Conservation (phyloP, 2,113 vertebrate species). For the Lycaon pictus region DNA sequence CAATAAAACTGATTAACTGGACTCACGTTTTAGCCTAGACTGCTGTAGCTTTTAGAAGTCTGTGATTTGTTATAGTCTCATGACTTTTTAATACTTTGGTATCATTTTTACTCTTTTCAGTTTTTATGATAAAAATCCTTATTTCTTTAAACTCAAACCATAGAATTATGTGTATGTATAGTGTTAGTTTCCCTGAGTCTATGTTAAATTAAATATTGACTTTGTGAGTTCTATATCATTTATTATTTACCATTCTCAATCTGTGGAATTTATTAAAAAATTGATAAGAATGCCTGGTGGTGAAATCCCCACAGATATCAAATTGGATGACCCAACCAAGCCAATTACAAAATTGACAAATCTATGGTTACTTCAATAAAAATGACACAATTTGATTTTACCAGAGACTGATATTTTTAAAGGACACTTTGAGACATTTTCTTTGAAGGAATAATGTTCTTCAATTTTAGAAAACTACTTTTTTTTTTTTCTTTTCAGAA, state of each 20-base stretch:
- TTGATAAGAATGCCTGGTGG: constrained; percentile 79
- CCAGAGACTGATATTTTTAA: constrained; percentile 84
- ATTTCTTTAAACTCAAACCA: constrained; percentile 62
- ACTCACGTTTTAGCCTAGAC: background rate
- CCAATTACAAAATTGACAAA: constrained; percentile 87
- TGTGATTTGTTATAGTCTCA: background rate
- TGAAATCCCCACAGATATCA: constrained; percentile 79
- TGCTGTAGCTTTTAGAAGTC: background rate
- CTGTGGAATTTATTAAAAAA: constrained; percentile 87
- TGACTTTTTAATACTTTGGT: background rate
- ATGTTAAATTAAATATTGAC: constrained; percentile 89
- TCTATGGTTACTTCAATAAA: constrained; percentile 74
- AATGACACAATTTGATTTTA: constrained; percentile 84
- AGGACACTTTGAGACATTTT: constrained; percentile 82
- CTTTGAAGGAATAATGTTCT: constrained; percentile 82
- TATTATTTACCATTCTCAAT: constrained; percentile 88
- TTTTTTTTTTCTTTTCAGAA: constrained; percentile 67
- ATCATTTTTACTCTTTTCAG: background rate
- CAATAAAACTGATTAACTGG: background rate
- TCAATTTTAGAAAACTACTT: constrained; percentile 81
- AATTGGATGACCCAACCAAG: constrained; percentile 79
- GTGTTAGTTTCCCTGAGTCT: constrained; percentile 78
- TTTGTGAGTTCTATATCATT: constrained; percentile 81
- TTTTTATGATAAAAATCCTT: constrained; percentile 55
- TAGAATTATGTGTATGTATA: constrained; percentile 77